Evolutionary conservation across 2,113 vertebrate species (phyloP).

Genomic region (Alethe castanea): DNA sequence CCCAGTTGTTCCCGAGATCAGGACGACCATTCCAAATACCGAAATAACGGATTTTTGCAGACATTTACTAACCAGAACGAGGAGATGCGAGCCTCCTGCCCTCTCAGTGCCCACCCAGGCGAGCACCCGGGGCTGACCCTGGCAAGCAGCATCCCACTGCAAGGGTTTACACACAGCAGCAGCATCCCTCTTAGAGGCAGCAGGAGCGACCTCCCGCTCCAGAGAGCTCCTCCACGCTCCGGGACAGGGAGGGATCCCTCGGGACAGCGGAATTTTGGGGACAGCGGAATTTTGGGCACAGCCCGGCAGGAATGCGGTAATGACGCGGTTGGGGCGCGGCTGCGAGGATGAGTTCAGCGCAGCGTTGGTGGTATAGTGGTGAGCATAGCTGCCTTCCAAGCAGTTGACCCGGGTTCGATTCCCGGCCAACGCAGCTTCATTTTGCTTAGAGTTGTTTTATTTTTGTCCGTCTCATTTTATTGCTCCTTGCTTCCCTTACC

Average conservation of each 20-base stretch:
- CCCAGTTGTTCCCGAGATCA: fast-evolving
- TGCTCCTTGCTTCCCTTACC: neutral
- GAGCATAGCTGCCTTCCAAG: slow-evolving; percentile 82
- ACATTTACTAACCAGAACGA: fast-evolving
- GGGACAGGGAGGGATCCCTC: fast-evolving
- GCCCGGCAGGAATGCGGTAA: fast-evolving
- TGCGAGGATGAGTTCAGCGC: fast-evolving
- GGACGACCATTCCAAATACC: fast-evolving
- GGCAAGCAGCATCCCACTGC: fast-evolving
- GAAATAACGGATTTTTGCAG: fast-evolving
- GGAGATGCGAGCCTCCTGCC: fast-evolving
- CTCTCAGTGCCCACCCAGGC: fast-evolving
- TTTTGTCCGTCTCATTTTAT: fast-evolving
- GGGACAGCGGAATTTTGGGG: fast-evolving
- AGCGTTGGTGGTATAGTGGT: slow-evolving; percentile 78
- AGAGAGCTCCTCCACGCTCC: fast-evolving
- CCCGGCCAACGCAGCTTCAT: neutral
- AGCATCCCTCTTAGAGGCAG: fast-evolving
- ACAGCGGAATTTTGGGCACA: fast-evolving
- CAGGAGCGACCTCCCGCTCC: fast-evolving
- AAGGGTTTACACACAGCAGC: fast-evolving
- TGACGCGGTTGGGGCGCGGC: fast-evolving
- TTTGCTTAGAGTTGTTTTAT: fast-evolving
- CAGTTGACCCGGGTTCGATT: slow-evolving; percentile 73
- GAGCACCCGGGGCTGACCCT: fast-evolving